A percentile compares a stretch with the other conserved stretches of the same genome.
Conservation (phyloP, 2,888 invertebrate genomes). For the Ecliptopera silaceata region DNA sequence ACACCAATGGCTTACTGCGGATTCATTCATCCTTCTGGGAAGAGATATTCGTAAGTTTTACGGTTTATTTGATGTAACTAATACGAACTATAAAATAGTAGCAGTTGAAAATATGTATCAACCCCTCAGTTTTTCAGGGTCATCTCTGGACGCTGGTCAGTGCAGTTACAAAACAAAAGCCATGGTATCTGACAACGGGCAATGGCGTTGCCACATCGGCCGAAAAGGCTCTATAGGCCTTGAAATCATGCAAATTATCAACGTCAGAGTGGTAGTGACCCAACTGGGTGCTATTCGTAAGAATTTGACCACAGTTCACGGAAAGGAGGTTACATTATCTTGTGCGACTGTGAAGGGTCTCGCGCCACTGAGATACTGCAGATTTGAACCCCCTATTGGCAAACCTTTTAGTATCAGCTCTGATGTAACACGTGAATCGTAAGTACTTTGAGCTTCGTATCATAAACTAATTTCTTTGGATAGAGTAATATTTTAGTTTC, state of each 20-base stretch:
- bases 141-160: conserved; percentile 59
- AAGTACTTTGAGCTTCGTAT: conserved; percentile 41
- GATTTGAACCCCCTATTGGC: conserved; percentile 74
- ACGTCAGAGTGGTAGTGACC: conserved; percentile 62
- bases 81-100: not conserved
- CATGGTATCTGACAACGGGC: conserved; percentile 58
- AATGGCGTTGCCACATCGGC: conserved; percentile 79
- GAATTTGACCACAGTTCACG: conserved; percentile 55
- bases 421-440: conserved; percentile 59
- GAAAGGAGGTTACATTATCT: conserved; percentile 59
- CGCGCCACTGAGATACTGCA: conserved; percentile 70
- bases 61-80: conserved; percentile 18
- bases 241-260: conserved; percentile 59
- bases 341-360: conserved; percentile 66
- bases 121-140: conserved; percentile 60
- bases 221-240: conserved; percentile 48
- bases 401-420: conserved; percentile 73
- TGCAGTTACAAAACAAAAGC: conserved; percentile 63
- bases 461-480: not conserved
- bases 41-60: conserved; percentile 68
- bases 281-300: conserved; percentile 63
- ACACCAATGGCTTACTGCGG: conserved; percentile 72
- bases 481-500: too few species aligned
- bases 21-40: conserved; percentile 69
- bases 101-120: not conserved